Evolutionary conservation across 92 coral and sea anemone species (phyloP).

Genomic region (Paragorgia papillata): DNA sequence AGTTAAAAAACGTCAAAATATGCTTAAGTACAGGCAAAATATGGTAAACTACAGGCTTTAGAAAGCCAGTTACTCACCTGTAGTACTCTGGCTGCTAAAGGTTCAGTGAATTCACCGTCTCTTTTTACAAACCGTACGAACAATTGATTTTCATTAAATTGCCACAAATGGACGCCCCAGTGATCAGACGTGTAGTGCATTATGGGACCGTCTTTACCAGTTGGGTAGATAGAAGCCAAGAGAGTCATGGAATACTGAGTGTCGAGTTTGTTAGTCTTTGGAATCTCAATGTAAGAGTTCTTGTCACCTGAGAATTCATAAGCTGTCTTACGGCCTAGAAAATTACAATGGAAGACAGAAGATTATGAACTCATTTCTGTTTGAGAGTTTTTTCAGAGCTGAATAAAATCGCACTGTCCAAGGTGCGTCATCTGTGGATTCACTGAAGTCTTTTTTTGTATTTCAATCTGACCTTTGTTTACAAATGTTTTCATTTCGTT

Average conservation of each 20-base stretch:
- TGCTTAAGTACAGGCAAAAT: no score
- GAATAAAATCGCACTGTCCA: no score
- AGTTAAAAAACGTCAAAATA: no score
- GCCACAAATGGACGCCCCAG: slow-evolving; percentile 99
- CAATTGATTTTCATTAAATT: slow-evolving; percentile 87
- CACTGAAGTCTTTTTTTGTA: no score
- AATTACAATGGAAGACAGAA: no score
- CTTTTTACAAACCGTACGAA: slow-evolving; percentile 95
- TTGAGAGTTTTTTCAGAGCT: no score
- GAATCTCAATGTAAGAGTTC: slow-evolving; percentile 88
- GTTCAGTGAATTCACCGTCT: slow-evolving; percentile 92
- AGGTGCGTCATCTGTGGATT: no score
- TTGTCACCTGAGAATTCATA: slow-evolving; percentile 81
- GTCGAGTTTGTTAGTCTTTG: slow-evolving; percentile 76
- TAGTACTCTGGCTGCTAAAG: slow-evolving; percentile 91
- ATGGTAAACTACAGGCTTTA: no score
- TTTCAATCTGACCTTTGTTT: no score
- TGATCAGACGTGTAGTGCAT: slow-evolving; percentile 86
- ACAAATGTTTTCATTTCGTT: no score
- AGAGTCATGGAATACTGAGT: slow-evolving; percentile 91
- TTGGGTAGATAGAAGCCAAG: slow-evolving; percentile 88
- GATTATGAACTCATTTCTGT: no score
- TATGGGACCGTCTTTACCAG: slow-evolving; percentile 91
- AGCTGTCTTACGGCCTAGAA: slow-evolving; percentile 74
- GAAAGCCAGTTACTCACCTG: slow-evolving; percentile 69